These are phyloP conservation scores for Drosophila pseudoananassae DNA, from an alignment of 1,140 invertebrate genomes.

Conservation along the genomic window DNA sequence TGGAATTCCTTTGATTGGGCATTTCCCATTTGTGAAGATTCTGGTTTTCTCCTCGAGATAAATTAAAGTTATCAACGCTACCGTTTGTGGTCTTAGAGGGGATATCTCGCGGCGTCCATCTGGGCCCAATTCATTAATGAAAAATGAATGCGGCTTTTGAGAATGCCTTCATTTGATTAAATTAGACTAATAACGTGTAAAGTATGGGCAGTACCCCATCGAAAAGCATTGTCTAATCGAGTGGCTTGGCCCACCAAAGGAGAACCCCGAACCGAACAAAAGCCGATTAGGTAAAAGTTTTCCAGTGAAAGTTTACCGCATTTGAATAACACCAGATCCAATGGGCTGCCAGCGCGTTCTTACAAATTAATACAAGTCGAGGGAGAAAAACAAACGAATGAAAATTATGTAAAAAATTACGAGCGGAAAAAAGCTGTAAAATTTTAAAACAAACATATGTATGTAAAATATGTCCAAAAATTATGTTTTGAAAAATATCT, in stretches of 20 bases:
- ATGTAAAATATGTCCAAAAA: constrained; percentile 32
- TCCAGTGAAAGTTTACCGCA: constrained; percentile 64
- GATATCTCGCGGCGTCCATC: constrained; percentile 11
- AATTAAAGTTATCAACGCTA: constrained; percentile 54
- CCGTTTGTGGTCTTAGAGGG: constrained; percentile 27
- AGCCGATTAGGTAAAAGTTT: constrained; percentile 63
- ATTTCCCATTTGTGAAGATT: constrained; percentile 25
- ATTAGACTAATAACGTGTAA: constrained; percentile 78
- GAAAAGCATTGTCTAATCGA: constrained; percentile 18
- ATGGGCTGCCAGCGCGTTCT: constrained; percentile 41
- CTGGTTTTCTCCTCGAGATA: constrained; percentile 46
- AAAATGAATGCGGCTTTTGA: constrained; percentile 65
- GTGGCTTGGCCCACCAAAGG: constrained; percentile 59
- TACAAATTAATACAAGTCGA: constrained; percentile 70
- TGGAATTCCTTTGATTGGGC: constrained; percentile 28
- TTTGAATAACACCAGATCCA: constrained; percentile 54
- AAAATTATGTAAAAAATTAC: constrained; percentile 42
- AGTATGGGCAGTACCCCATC: constrained; percentile 45
- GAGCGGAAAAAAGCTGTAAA: constrained; percentile 55
- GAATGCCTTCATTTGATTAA: constrained; percentile 76
- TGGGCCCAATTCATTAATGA: constrained; percentile 75
- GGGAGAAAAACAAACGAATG: constrained; percentile 42
- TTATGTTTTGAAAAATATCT: constrained; percentile 35
- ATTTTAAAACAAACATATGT: constrained; percentile 46
- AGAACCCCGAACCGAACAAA: constrained; percentile 34